Evolutionary conservation across 2,888 invertebrate species (phyloP), one percentile per base, ranked within the genome.

Genomic region (Neoaliturus tenellus): DNA sequence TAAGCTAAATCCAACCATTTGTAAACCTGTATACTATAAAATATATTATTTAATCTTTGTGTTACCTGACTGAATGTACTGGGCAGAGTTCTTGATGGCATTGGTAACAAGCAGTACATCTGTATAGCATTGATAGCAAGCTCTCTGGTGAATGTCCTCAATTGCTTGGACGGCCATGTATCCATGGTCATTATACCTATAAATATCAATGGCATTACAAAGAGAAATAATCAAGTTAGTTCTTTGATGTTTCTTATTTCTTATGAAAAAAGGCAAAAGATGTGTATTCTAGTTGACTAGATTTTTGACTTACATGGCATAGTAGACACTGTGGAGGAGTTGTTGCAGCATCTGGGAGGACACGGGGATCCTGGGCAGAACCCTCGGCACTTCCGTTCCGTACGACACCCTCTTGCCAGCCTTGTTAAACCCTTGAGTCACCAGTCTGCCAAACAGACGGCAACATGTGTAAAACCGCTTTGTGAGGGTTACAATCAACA

Each of bases 81-180:
- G 85, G 17, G 98, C 91, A 6, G 98, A 96, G 91, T 98, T 98
- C 82, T 96, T 95, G 81, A 97, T 95, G 80, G 97, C 96, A 90
- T 96, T 96, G 67, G 97, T 96, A 78, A 98, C 98, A 89, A 99
- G 91, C 90, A 98, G 94, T 31, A 98, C 95, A 89, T 97, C 97
- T 80, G 98, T 93, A 89, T 95, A 96, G 87, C 97, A 93, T 91
- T 99, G 98, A 90, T 97, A 98, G 88, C 95, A 95, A 2, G 98
- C 98, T 88, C 99, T 93, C 89, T 95, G 94, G 89, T 97, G 96
- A 85, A 98, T 94, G 89, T 98, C 98, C 88, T 98, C 97, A 12
- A 99, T 93, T 8, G 98, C 97, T 91, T 97, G 96, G 78, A 95
- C 93, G 23, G 96, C 98, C 85, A 96, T 92, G 80, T 95, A 95